These are phyloP conservation scores for Ceraclea dissimilis DNA, from an alignment of 2,888 invertebrate species.

Conservation along the genomic window DNA sequence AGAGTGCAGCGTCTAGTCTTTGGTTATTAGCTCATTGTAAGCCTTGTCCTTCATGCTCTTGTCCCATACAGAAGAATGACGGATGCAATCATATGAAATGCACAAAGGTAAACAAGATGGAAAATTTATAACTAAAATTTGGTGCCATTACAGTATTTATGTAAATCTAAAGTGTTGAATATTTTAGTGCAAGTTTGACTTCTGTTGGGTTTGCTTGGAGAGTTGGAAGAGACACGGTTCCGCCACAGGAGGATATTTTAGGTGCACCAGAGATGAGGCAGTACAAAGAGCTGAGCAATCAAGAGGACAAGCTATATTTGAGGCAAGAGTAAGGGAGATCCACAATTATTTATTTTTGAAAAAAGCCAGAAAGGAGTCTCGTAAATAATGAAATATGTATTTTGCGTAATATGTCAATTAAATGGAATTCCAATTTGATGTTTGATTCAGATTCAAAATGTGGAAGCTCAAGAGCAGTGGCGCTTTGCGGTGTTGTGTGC, in stretches of 20 bases:
- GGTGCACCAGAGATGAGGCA: constrained; percentile 39
- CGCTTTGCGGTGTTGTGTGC: constrained; percentile 24
- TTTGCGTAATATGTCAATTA: too few relatives aligned
- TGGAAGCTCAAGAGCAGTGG: constrained; percentile 26
- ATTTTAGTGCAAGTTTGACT: constrained; percentile 60
- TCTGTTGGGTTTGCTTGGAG: constrained; percentile 66
- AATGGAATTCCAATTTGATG: too few relatives aligned
- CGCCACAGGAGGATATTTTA: constrained; percentile 62
- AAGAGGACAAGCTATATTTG: constrained; percentile 19
- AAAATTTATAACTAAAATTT: neutral
- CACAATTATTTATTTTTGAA: neutral
- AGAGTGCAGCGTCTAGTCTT: constrained; percentile 56
- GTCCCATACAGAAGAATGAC: constrained; percentile 65
- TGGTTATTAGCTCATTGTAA: constrained; percentile 66
- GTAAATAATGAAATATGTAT: too few relatives aligned
- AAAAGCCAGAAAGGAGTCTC: neutral
- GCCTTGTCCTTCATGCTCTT: constrained; percentile 62
- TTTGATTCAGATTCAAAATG: constrained; percentile 20
- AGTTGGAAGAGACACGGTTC: constrained; percentile 64
- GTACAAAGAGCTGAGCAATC: constrained; percentile 21
- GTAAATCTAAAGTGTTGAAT: neutral
- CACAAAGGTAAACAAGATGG: constrained; percentile 46
- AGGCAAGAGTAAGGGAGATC: constrained; percentile 19
- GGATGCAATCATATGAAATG: constrained; percentile 69
- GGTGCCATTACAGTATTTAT: neutral